These are phyloP conservation scores for Helostoma temminkii DNA, from an alignment of 2,797 vertebrate genomes.

Conservation along the genomic window DNA sequence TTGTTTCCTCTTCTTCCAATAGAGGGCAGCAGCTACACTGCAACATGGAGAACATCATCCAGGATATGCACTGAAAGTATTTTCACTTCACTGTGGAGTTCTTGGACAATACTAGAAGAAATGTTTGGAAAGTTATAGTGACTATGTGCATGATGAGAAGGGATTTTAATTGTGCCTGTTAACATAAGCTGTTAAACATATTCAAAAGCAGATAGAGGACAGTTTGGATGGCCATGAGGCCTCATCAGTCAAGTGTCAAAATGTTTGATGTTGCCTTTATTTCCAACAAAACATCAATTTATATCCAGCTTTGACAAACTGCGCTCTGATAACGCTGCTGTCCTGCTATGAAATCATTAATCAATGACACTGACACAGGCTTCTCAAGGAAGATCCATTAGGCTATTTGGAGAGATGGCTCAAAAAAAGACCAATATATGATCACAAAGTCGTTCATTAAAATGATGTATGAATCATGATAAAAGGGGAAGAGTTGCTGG, in stretches of 20 bases:
- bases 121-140: background rate
- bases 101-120: background rate
- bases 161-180: background rate
- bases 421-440: constrained; percentile 35
- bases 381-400: constrained; percentile 25
- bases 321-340: constrained; percentile 3
- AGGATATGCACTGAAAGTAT: background rate
- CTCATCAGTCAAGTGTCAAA: background rate
- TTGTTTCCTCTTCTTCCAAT: constrained; percentile 44
- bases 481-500: constrained; percentile 36
- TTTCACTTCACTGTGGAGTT: background rate
- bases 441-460: constrained; percentile 50
- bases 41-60: constrained; percentile 17
- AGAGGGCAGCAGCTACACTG: constrained; percentile 76
- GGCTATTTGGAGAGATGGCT: constrained; percentile 25
- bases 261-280: background rate
- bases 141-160: background rate
- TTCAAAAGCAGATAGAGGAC: background rate
- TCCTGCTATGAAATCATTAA: constrained; percentile 16
- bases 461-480: constrained; percentile 45
- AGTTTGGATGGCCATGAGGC: background rate
- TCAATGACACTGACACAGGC: constrained; percentile 13
- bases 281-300: background rate
- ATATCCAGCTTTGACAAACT: background rate
- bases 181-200: background rate